Evolutionary conservation across 2,797 vertebrate genomes (phyloP).

Genomic region (Mallotus villosus): DNA sequence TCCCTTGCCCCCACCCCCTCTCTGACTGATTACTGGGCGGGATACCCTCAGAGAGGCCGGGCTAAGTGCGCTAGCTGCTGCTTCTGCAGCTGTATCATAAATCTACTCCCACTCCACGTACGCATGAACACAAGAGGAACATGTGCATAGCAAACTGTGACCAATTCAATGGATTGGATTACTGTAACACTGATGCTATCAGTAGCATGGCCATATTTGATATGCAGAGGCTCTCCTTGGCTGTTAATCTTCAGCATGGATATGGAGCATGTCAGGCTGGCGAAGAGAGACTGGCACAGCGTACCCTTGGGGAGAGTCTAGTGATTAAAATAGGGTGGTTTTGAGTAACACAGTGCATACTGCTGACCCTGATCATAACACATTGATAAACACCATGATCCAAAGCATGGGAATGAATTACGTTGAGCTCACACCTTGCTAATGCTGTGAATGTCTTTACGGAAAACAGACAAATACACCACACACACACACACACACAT

Average conservation of each 20-base stretch:
- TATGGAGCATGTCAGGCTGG: slow-evolving; percentile 11
- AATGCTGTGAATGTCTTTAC: not conserved
- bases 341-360: slow-evolving; percentile 7
- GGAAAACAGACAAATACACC: not conserved
- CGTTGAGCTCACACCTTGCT: not conserved
- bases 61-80: not conserved
- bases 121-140: slow-evolving; percentile 16
- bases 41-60: slow-evolving; percentile 32
- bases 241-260: slow-evolving; percentile 20
- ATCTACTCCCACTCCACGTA: not conserved
- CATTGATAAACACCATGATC: not conserved
- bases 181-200: slow-evolving; percentile 22
- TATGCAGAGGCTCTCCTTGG: slow-evolving; percentile 4
- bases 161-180: slow-evolving; percentile 18
- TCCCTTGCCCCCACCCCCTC: not conserved
- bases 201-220: slow-evolving; percentile 19
- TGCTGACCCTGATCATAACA: not conserved
- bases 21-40: slow-evolving; percentile 31
- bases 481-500: slow-evolving; percentile 10
- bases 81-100: not conserved
- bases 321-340: slow-evolving; percentile 13
- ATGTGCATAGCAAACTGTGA: slow-evolving; percentile 7
- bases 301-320: slow-evolving; percentile 30
- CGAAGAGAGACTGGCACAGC: slow-evolving; percentile 20
- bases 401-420: slow-evolving; percentile 5